These are phyloP conservation scores for Clarias magur DNA, from an alignment of 2,113 vertebrate species.

Conservation along the genomic window DNA sequence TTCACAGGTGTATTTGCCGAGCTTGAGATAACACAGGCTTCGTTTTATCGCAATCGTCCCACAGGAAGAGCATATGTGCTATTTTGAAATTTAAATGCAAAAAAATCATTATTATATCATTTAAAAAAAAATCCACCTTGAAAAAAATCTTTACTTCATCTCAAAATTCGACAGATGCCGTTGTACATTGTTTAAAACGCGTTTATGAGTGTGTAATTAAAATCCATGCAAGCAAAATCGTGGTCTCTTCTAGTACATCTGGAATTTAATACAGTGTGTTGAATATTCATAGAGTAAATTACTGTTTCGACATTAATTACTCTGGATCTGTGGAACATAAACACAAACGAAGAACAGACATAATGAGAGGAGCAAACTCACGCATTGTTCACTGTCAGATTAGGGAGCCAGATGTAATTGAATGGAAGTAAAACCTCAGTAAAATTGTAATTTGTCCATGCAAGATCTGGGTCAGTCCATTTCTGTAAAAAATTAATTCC, in stretches of 20 bases:
- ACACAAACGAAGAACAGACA: not conserved
- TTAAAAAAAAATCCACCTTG: no score
- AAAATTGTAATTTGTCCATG: conserved; percentile 59
- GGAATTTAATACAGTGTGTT: not conserved
- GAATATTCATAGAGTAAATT: not conserved
- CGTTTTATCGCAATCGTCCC: no score
- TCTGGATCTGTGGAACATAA: not conserved
- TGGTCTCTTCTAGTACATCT: not conserved
- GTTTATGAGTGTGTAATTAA: no score
- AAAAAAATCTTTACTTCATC: no score
- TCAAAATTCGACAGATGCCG: no score
- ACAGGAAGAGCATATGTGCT: no score
- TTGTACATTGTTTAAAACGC: no score
- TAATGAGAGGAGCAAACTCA: conserved; percentile 51
- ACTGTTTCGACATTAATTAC: not conserved
- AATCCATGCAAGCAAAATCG: no score
- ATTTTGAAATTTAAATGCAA: no score
- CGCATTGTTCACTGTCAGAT: conserved; percentile 68
- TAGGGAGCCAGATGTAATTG: conserved; percentile 67
- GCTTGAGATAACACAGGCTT: no score
- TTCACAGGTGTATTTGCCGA: no score
- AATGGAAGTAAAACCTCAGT: conserved; percentile 61
- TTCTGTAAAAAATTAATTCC: conserved; percentile 51
- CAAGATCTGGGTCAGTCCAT: conserved; percentile 65
- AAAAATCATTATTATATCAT: no score